Percentiles rank a stretch among this genome's conserved stretches.
These are phyloP conservation scores for Zaprionus ornatus DNA, from an alignment of 1,140 invertebrate species.

Conservation along the genomic window DNA sequence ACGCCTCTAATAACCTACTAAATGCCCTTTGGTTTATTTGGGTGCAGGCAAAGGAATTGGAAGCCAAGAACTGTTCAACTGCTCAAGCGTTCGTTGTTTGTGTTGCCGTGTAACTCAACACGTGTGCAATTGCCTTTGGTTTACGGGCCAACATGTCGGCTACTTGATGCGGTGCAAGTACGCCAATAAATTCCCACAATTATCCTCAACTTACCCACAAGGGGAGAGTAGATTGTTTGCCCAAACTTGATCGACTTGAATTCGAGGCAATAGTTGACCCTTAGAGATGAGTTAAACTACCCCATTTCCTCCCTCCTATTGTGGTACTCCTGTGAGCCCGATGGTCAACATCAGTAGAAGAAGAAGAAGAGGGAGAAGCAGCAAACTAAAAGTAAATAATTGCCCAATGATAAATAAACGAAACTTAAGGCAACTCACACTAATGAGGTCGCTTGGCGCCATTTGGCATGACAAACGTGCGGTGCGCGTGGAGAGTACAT, in stretches of 20 bases:
- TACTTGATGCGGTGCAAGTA: conserved; percentile 46
- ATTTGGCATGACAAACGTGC: conserved; percentile 81
- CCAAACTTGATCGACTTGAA: not conserved
- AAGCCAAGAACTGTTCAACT: no score
- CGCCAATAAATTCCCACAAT: conserved; percentile 41
- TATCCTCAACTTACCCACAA: conserved; percentile 19
- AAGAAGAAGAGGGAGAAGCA: conserved; percentile 19
- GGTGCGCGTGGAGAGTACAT: conserved; percentile 69
- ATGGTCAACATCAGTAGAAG: not conserved
- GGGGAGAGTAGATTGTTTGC: not conserved
- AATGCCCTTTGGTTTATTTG: no score
- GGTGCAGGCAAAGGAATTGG: no score
- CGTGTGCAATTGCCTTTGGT: conserved; percentile 15
- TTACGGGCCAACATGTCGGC: conserved; percentile 52
- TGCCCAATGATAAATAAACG: conserved; percentile 74
- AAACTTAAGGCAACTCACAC: conserved; percentile 80
- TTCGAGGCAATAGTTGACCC: no score
- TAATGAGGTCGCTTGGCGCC: conserved; percentile 74
- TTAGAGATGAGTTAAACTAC: no score
- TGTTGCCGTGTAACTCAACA: not conserved
- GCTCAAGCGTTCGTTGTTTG: no score
- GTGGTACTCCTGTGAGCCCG: not conserved
- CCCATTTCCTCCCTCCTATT: no score
- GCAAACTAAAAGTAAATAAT: conserved; percentile 26
- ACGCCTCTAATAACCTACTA: no score